Base-by-base conservation (phyloP, 2,113 vertebrate species). In the Smithornis capensis region DNA sequence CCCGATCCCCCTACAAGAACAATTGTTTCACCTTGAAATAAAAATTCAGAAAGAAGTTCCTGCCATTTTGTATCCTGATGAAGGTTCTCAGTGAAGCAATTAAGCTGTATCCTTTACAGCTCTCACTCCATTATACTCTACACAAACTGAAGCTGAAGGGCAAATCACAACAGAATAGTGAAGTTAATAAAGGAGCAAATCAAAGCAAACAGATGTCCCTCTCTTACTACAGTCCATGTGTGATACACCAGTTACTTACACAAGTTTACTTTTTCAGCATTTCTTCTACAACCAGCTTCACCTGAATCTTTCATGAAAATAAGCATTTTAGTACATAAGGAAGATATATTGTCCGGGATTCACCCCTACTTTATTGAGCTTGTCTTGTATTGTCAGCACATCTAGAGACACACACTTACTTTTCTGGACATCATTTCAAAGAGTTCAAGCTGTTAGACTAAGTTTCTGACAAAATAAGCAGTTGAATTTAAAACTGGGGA, bases 1-100 rank as follows among this genome's bases (percentile, higher is more conserved):
- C 98, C 99, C 87, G 83, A 83, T 84, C 97, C 98, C 95, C 97
- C 98, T 98, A 81, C 9, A 97, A 92, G 68, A 97, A 91, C 12
- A 96, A 56, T 67, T 60, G n/a, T 19, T 78, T 84, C 52, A 44
- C n/a, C 62, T 76, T 84, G n/a, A 84, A 92, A 85, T 35, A 50
- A 60, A 69, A 42, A n/a, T 35, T 82, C 35, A 44, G 27, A 40
- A 55, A 50, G 15, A 71, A 79, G 31, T 56, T 73, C 60, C 28
- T 22, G 28, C 33, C 53, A 16, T 40, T 92, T 42, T 59, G 19
- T 49, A 70, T 53, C 53, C 25, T 64, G n/a, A 14, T 37, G 37
- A 86, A 77, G 11, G 18, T 31, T 77, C 50, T 67, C 28, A 77
- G 3, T 14, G 12, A 83, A 37, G 22, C 15, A 82, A 56, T n/a